Base-by-base conservation (phyloP, 1,140 invertebrate species). In the Conus betulinus region DNA sequence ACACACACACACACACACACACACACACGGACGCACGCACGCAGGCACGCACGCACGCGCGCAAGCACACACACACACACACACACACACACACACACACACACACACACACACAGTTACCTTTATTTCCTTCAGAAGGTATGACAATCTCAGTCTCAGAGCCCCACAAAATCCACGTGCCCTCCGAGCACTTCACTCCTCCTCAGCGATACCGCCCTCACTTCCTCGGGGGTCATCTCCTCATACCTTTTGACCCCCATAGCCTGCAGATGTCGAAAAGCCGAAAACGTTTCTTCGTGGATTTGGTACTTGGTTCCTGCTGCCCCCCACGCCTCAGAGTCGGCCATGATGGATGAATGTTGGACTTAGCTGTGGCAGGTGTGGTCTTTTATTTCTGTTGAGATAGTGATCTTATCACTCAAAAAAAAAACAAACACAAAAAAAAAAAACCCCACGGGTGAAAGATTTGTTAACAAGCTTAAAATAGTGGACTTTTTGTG, bases 131-230 rank as follows among this genome's bases (percentile, higher is more conserved):
- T 23, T 8, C 57, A 60, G 91, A 92, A 17, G 92, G 92, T 25
- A 91, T 89, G 52, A 85, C 87, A 81, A 91, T 90, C 79, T 93
- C 91, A 51, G 90, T 91, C 17, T 87, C 87, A 6, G 63, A 89
- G 23, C 92, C 92, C 92, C 4, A 90, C 85, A 88, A 93, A 93
- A 67, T 91, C 90, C 3, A 89, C 83, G 23, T 89, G 83, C 63
- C 92, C 92, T 20, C 76, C 81, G 67, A 90, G 89, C 71, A 87
- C 20, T 74, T 88, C 85, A 7, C 89, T 67, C 17, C 79, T 78
- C 15, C 79, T 63, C 39, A 87, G n/a, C 27, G 89, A 85, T 11
- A n/a, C 39, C n/a, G 90, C 74, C 67, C 92, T 87, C 0, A 88
- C 89, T 57, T 90, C 89, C 63, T 92, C 90, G 5, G 90, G 76